Evolutionary conservation across 2,113 vertebrate species (phyloP).

Genomic region (Patagioenas fasciata): DNA sequence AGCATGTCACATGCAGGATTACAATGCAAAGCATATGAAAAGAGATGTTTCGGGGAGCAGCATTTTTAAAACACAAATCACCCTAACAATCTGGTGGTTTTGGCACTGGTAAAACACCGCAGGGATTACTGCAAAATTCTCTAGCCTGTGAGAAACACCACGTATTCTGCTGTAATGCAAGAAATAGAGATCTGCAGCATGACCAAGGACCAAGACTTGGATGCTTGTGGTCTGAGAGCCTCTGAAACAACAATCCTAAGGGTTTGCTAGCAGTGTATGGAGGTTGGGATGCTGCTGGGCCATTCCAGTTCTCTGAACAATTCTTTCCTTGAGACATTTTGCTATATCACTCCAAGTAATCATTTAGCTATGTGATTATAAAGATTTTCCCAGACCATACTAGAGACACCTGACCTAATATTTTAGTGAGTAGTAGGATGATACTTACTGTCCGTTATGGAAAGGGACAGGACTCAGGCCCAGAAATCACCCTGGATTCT

Average conservation of each 20-base stretch:
- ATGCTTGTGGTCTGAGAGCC: background rate
- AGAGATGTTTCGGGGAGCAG: background rate
- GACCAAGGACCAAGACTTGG: background rate
- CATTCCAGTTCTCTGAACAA: background rate
- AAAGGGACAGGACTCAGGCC: background rate
- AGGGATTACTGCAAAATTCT: background rate
- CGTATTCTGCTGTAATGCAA: background rate
- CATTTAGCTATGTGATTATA: background rate
- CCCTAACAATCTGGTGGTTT: background rate
- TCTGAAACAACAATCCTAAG: background rate
- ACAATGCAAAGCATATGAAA: background rate
- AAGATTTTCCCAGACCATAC: background rate
- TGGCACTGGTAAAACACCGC: background rate
- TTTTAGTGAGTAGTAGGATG: background rate
- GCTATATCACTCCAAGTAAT: background rate
- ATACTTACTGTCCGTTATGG: background rate
- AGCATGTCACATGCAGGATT: conserved; percentile 1
- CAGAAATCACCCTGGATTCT: background rate
- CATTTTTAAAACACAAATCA: background rate
- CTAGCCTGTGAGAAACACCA: background rate
- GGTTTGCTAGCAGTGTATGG: background rate
- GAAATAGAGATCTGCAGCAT: background rate
- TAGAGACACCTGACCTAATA: background rate
- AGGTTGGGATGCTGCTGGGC: background rate
- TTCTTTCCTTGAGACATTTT: background rate